Base-by-base conservation (phyloP, 2,113 vertebrate genomes). In the Guaruba guarouba region DNA sequence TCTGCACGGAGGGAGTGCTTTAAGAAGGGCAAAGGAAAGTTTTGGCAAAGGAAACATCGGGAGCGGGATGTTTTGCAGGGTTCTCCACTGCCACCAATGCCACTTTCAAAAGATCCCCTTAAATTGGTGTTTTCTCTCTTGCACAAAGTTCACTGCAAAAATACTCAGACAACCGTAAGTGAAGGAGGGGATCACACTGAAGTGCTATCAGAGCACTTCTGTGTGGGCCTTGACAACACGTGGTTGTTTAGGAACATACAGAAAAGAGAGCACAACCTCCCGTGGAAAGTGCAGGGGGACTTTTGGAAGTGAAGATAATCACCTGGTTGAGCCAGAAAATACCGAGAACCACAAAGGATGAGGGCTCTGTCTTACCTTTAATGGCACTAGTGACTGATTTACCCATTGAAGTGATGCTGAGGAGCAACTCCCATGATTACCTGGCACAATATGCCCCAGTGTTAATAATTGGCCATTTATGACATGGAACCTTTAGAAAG, bases 151-250 rank as follows among this genome's bases (percentile, higher is more conserved):
- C 12, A 3, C 39, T 55, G 48, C 3, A 2, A 8, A 83, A 83
- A 31, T 39, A 18, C 20, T 77, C 17, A 17, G 59, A 2, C n/a
- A 3, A 0, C 1, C 1, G 35, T 15, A 5, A 4, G 37, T 20
- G 59, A 51, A 20, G 62, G 13, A 77, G 39, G 46, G 63, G 25
- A 20, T 25, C 6, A 3, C 39, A 4, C 19, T 2, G 2, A 1
- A 6, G 4, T 19, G 0, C 20, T 33, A 6, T 13, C 79, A 5
- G n/a, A 6, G n/a, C 11, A 28, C 7, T 43, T 61, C 67, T 77
- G 28, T 23, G 63, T 55, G 81, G 15, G 10, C 63, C 57, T 91
- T 51, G 64, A 17, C 19, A 48, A 1, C 28, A 9, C 4, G 0
- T 10, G n/a, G 6, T 35, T 59, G 5, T 54, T 77, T 39, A 33